A percentile compares a stretch with the other conserved stretches of the same genome.
Evolutionary conservation across 2,888 invertebrate genomes (phyloP).

Genomic region (Cremastobaeus sp.): DNA sequence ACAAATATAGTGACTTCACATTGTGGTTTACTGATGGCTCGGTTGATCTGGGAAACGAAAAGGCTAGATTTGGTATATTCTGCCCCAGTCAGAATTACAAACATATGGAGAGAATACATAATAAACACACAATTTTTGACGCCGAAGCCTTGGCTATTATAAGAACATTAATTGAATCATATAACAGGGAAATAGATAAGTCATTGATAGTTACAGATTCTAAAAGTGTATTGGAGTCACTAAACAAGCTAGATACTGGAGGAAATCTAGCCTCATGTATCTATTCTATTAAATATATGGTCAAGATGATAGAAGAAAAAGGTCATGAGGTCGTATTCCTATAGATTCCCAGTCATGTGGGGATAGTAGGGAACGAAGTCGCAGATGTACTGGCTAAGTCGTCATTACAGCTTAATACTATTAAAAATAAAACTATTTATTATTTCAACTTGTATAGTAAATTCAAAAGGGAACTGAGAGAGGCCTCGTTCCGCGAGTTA

Average conservation of each 20-base stretch:
- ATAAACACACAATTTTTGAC: neutral
- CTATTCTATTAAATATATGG: too few species aligned
- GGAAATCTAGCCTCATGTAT: too few species aligned
- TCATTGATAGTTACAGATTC: neutral
- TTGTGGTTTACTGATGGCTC: conserved; percentile 11
- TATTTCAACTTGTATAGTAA: neutral
- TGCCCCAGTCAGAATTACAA: neutral
- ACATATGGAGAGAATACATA: neutral
- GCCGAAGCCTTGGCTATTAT: neutral
- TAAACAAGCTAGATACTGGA: too few species aligned
- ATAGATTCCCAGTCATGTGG: neutral
- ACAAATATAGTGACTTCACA: neutral
- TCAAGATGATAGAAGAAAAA: too few species aligned
- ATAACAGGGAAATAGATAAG: too few species aligned
- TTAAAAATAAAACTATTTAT: neutral
- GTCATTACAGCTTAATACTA: neutral
- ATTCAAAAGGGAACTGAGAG: too few species aligned
- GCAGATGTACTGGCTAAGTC: neutral
- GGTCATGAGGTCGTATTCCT: too few species aligned
- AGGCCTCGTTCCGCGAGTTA: too few species aligned
- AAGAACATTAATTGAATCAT: too few species aligned
- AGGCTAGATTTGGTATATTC: neutral
- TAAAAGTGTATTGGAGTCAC: too few species aligned
- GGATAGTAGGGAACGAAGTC: neutral
- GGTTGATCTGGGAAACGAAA: neutral